These are phyloP conservation scores for Iselma pallidipennis DNA, from an alignment of 2,888 invertebrate genomes.

Conservation along the genomic window DNA sequence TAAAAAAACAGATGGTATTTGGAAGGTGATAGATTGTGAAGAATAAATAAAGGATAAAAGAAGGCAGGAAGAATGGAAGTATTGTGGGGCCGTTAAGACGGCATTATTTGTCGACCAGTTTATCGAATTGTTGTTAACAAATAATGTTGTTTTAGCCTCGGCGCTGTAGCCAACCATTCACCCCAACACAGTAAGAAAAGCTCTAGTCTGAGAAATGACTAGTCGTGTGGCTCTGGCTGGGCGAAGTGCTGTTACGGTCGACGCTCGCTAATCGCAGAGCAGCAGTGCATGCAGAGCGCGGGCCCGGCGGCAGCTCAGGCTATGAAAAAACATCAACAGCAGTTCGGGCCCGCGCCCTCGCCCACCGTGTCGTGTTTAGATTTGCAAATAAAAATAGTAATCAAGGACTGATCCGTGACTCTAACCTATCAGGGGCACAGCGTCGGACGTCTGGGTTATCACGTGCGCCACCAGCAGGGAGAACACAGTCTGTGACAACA, in stretches of 20 bases:
- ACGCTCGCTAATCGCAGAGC: slow-evolving; percentile 27
- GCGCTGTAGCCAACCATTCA: slow-evolving; percentile 49
- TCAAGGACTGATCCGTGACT: slow-evolving; percentile 44
- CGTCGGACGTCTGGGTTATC: slow-evolving; percentile 99
- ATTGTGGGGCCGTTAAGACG: slow-evolving; percentile 11
- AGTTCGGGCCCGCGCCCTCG: slow-evolving; percentile 39
- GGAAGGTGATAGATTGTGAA: not conserved
- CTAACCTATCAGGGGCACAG: slow-evolving; percentile 97
- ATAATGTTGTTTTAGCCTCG: slow-evolving; percentile 50
- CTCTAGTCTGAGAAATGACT: slow-evolving; percentile 36
- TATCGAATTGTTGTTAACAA: slow-evolving; percentile 24
- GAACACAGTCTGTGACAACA: slow-evolving; percentile 99
- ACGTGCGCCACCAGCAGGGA: slow-evolving; percentile 99
- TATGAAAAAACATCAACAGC: not conserved
- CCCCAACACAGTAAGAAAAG: slow-evolving; percentile 46
- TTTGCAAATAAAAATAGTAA: slow-evolving; percentile 49
- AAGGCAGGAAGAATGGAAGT: slow-evolving; percentile 1
- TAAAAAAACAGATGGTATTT: not conserved
- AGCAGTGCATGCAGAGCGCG: slow-evolving; percentile 48
- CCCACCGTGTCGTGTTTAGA: slow-evolving; percentile 37
- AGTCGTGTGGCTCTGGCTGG: slow-evolving; percentile 51
- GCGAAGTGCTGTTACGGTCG: slow-evolving; percentile 55
- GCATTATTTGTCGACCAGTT: slow-evolving; percentile 24
- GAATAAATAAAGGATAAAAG: not conserved
- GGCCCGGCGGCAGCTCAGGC: slow-evolving; percentile 35